Conservation (phyloP, 2,888 invertebrate species). For the Adelphocoris suturalis region DNA sequence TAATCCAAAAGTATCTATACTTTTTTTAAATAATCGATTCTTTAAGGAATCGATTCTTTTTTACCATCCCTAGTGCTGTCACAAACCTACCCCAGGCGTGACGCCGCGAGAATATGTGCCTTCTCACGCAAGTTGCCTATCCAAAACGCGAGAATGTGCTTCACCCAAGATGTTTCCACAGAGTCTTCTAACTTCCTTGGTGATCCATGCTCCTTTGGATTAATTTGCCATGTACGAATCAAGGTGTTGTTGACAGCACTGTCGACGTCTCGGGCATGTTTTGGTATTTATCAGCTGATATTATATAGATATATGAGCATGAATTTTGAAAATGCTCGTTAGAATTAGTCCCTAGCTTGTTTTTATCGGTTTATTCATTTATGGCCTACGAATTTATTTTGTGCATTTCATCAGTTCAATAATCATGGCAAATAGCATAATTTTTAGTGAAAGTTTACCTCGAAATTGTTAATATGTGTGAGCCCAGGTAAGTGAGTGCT, state of each 20-base stretch:
- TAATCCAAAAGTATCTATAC: no score
- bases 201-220: no score
- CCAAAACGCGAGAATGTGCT: no score
- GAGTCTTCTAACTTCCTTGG: no score
- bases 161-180: no score
- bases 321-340: conserved; percentile 67
- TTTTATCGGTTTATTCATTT: conserved; percentile 46
- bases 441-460: not conserved
- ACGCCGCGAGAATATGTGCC: no score
- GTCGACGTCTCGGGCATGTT: conserved; percentile 48
- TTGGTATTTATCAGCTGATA: conserved; percentile 63
- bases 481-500: conserved; percentile 38
- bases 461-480: not conserved
- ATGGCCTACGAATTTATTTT: not conserved
- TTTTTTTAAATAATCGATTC: no score
- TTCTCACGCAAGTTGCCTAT: no score
- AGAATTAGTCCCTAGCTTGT: conserved; percentile 62
- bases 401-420: not conserved
- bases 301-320: conserved; percentile 29
- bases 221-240: no score
- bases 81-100: no score
- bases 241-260: not conserved
- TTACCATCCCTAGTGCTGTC: no score
- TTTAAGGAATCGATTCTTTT: no score
- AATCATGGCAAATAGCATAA: not conserved